A percentile compares a stretch with the other conserved stretches of the same genome.
Conservation (phyloP, 2,113 vertebrate species). For the Nycticryphes semicollaris region DNA sequence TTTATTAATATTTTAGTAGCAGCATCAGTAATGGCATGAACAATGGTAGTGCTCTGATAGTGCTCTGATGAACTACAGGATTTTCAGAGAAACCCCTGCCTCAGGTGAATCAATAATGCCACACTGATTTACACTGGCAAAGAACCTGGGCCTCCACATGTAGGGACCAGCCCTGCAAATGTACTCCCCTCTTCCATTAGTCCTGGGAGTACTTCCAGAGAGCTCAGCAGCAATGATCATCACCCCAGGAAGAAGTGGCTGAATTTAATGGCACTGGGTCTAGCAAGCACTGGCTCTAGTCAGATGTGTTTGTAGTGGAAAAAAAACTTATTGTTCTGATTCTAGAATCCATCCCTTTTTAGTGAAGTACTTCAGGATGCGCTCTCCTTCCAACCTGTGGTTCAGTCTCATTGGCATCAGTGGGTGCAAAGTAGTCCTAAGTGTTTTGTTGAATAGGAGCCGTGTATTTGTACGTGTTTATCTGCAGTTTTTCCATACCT, state of each 20-base stretch:
- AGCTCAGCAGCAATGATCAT: background rate
- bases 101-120: background rate
- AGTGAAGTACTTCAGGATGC: background rate
- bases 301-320: background rate
- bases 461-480: accelerated
- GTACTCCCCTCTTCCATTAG: background rate
- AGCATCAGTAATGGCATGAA: background rate
- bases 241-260: background rate
- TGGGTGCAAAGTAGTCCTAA: background rate
- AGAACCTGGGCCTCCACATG: background rate
- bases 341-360: background rate
- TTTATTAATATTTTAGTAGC: constrained; percentile 59
- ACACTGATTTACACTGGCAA: background rate
- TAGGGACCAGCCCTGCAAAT: background rate
- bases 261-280: background rate
- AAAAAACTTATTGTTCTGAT: background rate
- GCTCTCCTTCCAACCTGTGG: background rate
- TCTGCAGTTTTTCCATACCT: background rate
- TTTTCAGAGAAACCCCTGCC: constrained; percentile 15
- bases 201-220: background rate
- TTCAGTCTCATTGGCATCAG: background rate
- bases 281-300: background rate
- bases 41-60: background rate
- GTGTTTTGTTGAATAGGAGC: background rate
- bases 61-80: background rate